phyloP scores from a whole-genome alignment of 2,113 vertebrate genomes.

The Micromys minutus region DNA sequence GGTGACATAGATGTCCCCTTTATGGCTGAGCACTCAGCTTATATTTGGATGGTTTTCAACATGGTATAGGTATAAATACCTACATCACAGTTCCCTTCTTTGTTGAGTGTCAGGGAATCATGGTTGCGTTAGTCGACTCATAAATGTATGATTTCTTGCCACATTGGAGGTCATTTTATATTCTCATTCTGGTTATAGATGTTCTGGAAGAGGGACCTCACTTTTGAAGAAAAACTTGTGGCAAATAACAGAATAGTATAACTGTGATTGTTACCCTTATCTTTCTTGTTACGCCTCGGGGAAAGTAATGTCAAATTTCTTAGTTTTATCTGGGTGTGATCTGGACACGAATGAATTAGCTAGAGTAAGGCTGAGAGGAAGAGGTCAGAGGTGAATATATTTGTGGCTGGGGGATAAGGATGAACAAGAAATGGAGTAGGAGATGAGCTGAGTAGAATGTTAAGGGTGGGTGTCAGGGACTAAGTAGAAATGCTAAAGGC shows the following conservation, averaged over 20 bases:
- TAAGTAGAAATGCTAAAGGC: not conserved
- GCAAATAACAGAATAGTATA: not conserved
- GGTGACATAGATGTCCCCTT: not conserved
- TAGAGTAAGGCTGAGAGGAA: not conserved
- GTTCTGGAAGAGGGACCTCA: not conserved
- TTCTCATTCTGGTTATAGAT: no score
- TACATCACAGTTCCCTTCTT: not conserved
- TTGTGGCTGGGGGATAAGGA: not conserved
- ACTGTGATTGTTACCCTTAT: not conserved
- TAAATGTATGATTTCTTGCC: not conserved
- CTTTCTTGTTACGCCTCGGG: not conserved
- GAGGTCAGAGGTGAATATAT: not conserved
- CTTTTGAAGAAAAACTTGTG: not conserved
- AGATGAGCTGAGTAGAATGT: not conserved
- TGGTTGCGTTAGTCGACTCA: not conserved
- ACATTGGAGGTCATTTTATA: not conserved
- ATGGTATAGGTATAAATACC: not conserved
- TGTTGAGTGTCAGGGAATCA: no score
- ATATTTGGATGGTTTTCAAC: not conserved
- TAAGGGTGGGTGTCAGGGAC: not conserved
- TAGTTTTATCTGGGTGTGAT: not conserved
- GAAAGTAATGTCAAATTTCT: not conserved
- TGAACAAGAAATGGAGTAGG: not conserved
- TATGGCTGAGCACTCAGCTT: not conserved
- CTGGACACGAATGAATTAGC: not conserved